Evolutionary conservation across 1,140 invertebrate species (phyloP).

Genomic region (Acyrthosiphon pisum): DNA sequence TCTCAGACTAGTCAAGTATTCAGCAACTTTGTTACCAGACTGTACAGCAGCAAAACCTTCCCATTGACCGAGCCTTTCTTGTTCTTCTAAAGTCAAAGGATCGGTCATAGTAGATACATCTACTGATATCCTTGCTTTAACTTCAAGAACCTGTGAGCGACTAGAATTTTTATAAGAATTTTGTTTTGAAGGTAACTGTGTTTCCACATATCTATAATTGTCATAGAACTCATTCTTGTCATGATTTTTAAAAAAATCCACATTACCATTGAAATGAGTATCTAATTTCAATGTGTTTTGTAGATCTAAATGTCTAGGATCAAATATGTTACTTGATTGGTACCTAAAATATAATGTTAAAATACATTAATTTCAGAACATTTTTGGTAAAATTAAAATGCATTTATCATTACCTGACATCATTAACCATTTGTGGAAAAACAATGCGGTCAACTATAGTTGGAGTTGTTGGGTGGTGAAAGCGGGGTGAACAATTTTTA

Average conservation of each 20-base stretch:
- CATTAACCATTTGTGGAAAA: slow-evolving; percentile 43
- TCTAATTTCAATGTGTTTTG: slow-evolving; percentile 41
- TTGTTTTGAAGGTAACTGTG: slow-evolving; percentile 33
- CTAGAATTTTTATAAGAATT: slow-evolving; percentile 41
- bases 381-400: neutral
- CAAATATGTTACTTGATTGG: slow-evolving; percentile 46
- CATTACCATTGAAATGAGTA: slow-evolving; percentile 28
- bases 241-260: slow-evolving; percentile 27
- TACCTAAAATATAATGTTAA: slow-evolving; percentile 5
- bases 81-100: slow-evolving; percentile 62
- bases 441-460: slow-evolving; percentile 24
- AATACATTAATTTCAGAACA: neutral
- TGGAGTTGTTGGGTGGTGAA: neutral
- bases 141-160: slow-evolving; percentile 19
- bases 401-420: slow-evolving; percentile 29
- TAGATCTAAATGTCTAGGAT: slow-evolving; percentile 37
- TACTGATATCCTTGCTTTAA: slow-evolving; percentile 63
- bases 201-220: slow-evolving; percentile 21
- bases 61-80: slow-evolving; percentile 59
- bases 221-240: slow-evolving; percentile 45
- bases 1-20: slow-evolving; percentile 61
- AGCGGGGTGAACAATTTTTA: neutral
- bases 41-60: slow-evolving; percentile 59
- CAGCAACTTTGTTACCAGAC: slow-evolving; percentile 62
- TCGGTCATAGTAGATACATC: slow-evolving; percentile 68